phyloP scores from a whole-genome alignment of 2,113 vertebrate species.

The Mesocricetus auratus region DNA sequence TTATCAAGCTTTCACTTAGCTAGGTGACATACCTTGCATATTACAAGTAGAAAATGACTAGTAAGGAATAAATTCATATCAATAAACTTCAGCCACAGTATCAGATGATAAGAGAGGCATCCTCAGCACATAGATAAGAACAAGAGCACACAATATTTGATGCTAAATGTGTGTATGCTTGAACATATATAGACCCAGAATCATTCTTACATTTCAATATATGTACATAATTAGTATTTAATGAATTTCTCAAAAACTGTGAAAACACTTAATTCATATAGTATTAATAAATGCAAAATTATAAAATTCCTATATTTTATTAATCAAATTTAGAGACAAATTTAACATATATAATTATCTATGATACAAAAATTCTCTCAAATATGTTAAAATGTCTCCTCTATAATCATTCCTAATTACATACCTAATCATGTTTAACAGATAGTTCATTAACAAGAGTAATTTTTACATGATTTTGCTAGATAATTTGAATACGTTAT shows the following conservation, averaged over 20 bases:
- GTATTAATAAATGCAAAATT: neutral
- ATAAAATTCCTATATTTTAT: neutral
- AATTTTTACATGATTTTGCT: neutral
- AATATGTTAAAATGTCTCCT: neutral
- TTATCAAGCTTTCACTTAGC: constrained; percentile 82
- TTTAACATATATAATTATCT: constrained; percentile 36
- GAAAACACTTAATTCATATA: neutral
- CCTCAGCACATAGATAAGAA: constrained; percentile 45
- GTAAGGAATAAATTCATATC: constrained; percentile 36
- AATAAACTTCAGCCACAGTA: constrained; percentile 39
- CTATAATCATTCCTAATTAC: constrained; percentile 51
- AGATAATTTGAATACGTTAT: constrained; percentile 41
- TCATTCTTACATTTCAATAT: neutral
- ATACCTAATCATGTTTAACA: neutral
- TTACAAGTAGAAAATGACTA: constrained; percentile 60
- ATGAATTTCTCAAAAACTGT: neutral
- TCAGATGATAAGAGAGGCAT: neutral
- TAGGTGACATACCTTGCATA: constrained; percentile 70
- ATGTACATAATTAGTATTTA: neutral
- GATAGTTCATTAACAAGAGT: constrained; percentile 40
- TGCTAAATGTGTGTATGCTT: neutral
- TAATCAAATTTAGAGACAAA: constrained; percentile 37
- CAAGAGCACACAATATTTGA: constrained; percentile 7
- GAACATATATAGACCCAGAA: neutral
- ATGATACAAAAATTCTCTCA: constrained; percentile 30